A percentile compares a stretch with the other conserved stretches of the same genome.
phyloP scores from a whole-genome alignment of 1,140 invertebrate genomes.

The Eufriesea mexicana region DNA sequence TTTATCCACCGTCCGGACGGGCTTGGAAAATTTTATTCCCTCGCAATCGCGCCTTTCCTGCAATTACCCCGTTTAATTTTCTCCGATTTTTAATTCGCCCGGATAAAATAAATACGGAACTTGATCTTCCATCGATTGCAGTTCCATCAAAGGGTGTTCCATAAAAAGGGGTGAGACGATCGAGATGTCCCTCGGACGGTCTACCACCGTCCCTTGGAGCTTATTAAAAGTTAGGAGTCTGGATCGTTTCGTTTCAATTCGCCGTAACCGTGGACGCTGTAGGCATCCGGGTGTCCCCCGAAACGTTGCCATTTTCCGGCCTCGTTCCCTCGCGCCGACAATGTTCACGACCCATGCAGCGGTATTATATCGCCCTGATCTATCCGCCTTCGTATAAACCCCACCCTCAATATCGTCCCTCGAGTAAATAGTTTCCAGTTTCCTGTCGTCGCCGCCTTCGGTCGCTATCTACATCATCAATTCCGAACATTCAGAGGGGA shows the following conservation, averaged over 20 bases:
- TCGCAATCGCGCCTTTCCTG: no score
- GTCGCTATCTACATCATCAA: conserved; percentile 66
- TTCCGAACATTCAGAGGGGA: conserved; percentile 67
- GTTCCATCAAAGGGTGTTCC: no score
- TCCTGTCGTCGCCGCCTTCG: conserved; percentile 66
- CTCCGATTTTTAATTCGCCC: no score
- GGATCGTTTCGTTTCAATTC: conserved; percentile 48
- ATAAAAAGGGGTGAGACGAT: no score
- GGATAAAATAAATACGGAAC: no score
- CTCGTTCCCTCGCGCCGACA: conserved; percentile 53
- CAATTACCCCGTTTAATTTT: no score
- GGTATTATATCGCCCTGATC: conserved; percentile 73
- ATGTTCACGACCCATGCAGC: conserved; percentile 43
- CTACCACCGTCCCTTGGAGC: conserved; percentile 29
- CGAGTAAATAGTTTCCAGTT: conserved; percentile 79
- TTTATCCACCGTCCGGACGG: conserved; percentile 47
- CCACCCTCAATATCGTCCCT: conserved; percentile 74
- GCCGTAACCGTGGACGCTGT: neutral
- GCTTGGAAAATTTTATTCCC: no score
- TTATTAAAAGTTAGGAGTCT: conserved; percentile 64
- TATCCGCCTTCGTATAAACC: conserved; percentile 76
- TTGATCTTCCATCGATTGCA: no score
- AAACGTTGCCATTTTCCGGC: neutral
- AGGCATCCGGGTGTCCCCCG: neutral
- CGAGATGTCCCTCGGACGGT: neutral